These are phyloP conservation scores for Noctilio leporinus DNA, from an alignment of 2,113 vertebrate species.

Conservation along the genomic window DNA sequence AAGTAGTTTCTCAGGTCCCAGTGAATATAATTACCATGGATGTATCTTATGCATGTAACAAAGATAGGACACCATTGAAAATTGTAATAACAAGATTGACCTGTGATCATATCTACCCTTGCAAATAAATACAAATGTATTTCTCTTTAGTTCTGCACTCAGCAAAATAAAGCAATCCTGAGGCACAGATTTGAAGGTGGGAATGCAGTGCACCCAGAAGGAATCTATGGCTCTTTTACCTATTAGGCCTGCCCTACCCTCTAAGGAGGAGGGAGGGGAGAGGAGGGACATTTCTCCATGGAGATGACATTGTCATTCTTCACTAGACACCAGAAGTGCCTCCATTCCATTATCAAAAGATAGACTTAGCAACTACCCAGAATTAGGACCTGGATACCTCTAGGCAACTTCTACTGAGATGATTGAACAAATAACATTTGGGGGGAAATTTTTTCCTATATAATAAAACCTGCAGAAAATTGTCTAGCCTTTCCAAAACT, in stretches of 20 bases:
- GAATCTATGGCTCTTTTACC: background rate
- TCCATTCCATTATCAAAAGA: background rate
- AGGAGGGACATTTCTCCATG: background rate
- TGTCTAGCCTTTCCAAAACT: constrained; percentile 29
- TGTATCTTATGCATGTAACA: background rate
- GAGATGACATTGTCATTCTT: background rate
- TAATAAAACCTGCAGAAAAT: constrained; percentile 46
- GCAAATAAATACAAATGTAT: background rate
- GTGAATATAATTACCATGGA: background rate
- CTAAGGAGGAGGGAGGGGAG: background rate
- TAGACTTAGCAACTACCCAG: background rate
- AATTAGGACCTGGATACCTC: background rate
- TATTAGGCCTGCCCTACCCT: background rate
- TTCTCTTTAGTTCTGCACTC: background rate
- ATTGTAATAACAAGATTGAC: background rate
- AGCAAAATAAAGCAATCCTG: background rate
- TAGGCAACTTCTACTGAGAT: constrained; percentile 28
- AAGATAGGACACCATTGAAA: background rate
- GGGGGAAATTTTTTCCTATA: background rate
- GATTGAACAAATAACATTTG: constrained; percentile 28
- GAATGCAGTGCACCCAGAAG: background rate
- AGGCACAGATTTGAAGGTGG: background rate
- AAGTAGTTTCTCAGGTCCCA: background rate
- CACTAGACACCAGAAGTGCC: background rate
- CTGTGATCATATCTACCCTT: background rate